Conservation (phyloP, 2,888 invertebrate genomes). For the Synanthedon vespiformis region DNA sequence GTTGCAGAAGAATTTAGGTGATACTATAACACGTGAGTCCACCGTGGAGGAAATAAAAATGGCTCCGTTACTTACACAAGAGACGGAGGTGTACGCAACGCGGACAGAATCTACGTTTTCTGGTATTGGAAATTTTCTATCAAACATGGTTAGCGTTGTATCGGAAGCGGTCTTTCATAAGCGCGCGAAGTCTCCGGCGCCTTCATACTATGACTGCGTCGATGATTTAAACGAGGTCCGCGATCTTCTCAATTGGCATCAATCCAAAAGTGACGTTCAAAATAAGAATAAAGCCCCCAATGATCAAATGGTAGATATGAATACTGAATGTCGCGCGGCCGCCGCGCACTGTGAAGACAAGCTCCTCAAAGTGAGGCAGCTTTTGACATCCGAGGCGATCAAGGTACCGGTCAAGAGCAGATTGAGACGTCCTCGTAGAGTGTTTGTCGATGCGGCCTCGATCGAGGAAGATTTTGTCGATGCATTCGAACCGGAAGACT, state of each 20-base stretch:
- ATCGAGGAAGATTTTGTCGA: conserved; percentile 48
- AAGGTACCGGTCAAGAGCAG: conserved; percentile 16
- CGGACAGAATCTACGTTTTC: conserved; percentile 18
- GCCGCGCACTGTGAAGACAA: conserved; percentile 45
- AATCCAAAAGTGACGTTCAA: conserved; percentile 38
- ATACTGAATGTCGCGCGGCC: conserved; percentile 29
- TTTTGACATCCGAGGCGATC: conserved; percentile 25
- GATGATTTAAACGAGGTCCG: conserved; percentile 20
- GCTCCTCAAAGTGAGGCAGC: conserved; percentile 33
- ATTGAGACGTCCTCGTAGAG: conserved; percentile 24
- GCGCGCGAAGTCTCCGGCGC: conserved; percentile 25
- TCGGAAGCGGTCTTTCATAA: conserved; percentile 39
- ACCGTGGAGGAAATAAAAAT: conserved; percentile 7
- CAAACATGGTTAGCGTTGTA: conserved; percentile 44
- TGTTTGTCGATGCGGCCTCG: conserved; percentile 36
- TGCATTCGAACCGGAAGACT: conserved; percentile 45
- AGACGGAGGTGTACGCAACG: background rate
- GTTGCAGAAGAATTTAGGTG: conserved; percentile 51
- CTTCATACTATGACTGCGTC: conserved; percentile 32
- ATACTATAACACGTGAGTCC: conserved; percentile 31
- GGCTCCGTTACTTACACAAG: conserved; percentile 1
- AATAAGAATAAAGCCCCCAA: conserved; percentile 42
- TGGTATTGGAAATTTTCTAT: conserved; percentile 41
- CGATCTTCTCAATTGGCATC: conserved; percentile 16
- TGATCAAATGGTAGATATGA: conserved; percentile 31